These are phyloP conservation scores for Aphelocoma coerulescens DNA, from an alignment of 2,113 vertebrate species.

Conservation along the genomic window DNA sequence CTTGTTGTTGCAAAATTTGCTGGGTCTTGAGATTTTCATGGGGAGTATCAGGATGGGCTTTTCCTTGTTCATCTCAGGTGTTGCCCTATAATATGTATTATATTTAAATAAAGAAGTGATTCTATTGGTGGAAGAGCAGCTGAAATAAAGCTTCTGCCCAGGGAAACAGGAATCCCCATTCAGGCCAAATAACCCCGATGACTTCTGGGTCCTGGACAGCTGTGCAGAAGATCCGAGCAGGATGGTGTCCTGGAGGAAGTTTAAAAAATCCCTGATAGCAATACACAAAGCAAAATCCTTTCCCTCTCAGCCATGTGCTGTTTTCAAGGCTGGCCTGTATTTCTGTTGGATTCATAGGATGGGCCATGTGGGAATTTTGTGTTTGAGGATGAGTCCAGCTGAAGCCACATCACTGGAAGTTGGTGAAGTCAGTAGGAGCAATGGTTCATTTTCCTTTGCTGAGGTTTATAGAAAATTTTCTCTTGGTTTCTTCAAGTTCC, in stretches of 20 bases:
- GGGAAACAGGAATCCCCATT: neutral
- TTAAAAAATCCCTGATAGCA: neutral
- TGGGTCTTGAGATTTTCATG: neutral
- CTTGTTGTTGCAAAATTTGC: neutral
- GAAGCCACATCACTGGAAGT: neutral
- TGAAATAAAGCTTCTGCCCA: neutral
- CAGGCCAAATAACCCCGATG: neutral
- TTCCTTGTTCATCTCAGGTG: neutral
- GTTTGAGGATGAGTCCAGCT: neutral
- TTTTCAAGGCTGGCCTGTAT: neutral
- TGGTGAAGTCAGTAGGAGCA: neutral
- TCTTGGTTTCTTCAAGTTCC: neutral
- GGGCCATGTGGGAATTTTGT: accelerated
- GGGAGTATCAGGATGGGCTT: neutral
- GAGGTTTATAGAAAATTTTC: neutral
- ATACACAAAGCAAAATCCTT: neutral
- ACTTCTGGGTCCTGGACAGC: neutral
- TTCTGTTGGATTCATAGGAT: neutral
- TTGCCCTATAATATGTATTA: accelerated
- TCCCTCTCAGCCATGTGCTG: neutral
- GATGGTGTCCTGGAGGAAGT: neutral
- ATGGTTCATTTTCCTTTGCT: neutral
- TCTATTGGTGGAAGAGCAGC: neutral
- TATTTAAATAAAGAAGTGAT: neutral
- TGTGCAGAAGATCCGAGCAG: accelerated